These are phyloP conservation scores for Drosophila guanche DNA, from an alignment of 1,140 invertebrate genomes.

Conservation along the genomic window DNA sequence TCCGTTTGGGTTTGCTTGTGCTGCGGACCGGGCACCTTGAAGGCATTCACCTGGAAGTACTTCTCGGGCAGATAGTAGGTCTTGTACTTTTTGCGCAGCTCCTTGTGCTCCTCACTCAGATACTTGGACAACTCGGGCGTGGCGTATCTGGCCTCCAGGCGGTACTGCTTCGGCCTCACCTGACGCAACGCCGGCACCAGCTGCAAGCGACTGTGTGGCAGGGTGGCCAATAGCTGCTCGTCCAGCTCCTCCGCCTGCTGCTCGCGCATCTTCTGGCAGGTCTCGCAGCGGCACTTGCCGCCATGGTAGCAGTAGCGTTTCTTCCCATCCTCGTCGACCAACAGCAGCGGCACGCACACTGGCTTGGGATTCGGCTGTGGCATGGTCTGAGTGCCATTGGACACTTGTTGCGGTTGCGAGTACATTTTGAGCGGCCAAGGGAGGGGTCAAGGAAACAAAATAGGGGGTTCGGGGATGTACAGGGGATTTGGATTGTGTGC, in stretches of 20 bases:
- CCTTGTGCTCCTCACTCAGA: slow-evolving; percentile 51
- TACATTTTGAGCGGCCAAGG: slow-evolving; percentile 25
- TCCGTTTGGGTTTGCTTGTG: slow-evolving; percentile 61
- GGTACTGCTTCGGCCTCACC: slow-evolving; percentile 52
- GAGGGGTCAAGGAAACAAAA: slow-evolving; percentile 3
- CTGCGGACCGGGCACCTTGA: slow-evolving; percentile 18
- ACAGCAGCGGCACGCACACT: slow-evolving; percentile 45
- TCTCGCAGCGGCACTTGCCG: slow-evolving; percentile 59
- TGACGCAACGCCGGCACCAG: slow-evolving; percentile 46
- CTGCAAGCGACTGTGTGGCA: slow-evolving; percentile 27
- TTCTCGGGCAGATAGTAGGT: slow-evolving; percentile 54
- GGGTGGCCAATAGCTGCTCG: slow-evolving; percentile 38
- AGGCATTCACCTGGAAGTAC: slow-evolving; percentile 35
- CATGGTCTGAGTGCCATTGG: slow-evolving; percentile 46
- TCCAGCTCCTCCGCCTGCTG: slow-evolving; percentile 40
- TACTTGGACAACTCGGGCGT: slow-evolving; percentile 35
- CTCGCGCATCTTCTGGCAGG: slow-evolving; percentile 31
- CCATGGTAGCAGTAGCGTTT: slow-evolving; percentile 67
- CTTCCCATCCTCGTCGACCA: slow-evolving; percentile 61
- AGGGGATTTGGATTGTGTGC: slow-evolving; percentile 6
- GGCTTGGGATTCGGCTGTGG: slow-evolving; percentile 27
- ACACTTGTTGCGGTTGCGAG: slow-evolving; percentile 33
- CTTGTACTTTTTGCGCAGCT: slow-evolving; percentile 31
- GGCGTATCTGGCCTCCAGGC: slow-evolving; percentile 22
- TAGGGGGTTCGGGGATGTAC: not conserved